Evolutionary conservation across 2,888 invertebrate genomes (phyloP).

Genomic region (Drosophila glabriapex): DNA sequence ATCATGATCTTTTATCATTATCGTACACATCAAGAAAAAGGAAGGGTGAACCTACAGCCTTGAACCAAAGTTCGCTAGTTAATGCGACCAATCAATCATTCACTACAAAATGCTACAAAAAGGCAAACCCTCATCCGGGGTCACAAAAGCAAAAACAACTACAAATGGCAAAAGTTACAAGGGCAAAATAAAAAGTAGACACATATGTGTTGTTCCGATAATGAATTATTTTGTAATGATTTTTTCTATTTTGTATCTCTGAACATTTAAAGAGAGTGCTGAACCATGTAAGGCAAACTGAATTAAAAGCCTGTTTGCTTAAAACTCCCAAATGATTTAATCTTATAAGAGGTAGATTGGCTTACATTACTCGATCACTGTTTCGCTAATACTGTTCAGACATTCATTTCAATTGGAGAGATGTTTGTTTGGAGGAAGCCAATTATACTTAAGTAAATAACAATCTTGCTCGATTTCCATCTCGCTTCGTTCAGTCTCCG

Average conservation of each 20-base stretch:
- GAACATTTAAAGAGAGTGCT: constrained; percentile 8
- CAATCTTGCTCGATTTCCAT: constrained; percentile 48
- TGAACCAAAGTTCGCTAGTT: constrained; percentile 42
- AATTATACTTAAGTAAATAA: constrained; percentile 77
- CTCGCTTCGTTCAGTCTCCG: constrained; percentile 11
- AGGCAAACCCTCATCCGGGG: constrained; percentile 33
- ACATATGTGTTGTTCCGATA: constrained; percentile 47
- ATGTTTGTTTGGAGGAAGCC: constrained; percentile 53
- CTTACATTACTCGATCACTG: not conserved
- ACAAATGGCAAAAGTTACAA: constrained; percentile 52
- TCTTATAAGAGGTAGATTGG: not conserved
- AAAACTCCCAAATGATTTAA: not conserved
- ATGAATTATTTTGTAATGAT: constrained; percentile 43
- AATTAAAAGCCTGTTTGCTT: not conserved
- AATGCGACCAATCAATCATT: constrained; percentile 64
- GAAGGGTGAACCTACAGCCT: constrained; percentile 37
- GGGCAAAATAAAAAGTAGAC: constrained; percentile 35
- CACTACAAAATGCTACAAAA: constrained; percentile 61
- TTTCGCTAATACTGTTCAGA: not conserved
- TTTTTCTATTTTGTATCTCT: not conserved
- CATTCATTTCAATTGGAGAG: constrained; percentile 18
- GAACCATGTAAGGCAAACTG: constrained; percentile 8
- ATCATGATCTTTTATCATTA: constrained; percentile 14
- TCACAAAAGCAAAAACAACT: constrained; percentile 6
- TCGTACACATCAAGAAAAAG: not conserved